phyloP scores from a whole-genome alignment of 2,797 vertebrate species.

The Chlorospingus flavigularis region DNA sequence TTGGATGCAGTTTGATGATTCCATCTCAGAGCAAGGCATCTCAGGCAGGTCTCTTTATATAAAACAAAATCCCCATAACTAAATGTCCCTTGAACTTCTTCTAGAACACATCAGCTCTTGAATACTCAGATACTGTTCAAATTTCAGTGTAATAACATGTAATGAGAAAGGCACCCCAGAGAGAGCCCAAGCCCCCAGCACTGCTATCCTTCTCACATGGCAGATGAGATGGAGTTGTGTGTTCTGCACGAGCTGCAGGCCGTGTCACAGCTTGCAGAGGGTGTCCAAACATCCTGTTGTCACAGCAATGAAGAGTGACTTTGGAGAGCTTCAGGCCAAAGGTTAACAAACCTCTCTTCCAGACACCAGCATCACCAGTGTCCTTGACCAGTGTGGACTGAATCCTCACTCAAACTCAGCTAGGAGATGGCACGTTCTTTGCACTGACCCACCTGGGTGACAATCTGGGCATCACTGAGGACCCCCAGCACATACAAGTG shows the following conservation, averaged over 20 bases:
- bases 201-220: background rate
- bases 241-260: background rate
- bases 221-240: background rate
- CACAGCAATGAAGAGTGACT: background rate
- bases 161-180: background rate
- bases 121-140: background rate
- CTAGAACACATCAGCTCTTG: background rate
- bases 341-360: background rate
- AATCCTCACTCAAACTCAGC: background rate
- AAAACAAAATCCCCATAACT: background rate
- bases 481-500: background rate
- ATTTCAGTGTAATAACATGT: accelerated
- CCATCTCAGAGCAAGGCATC: background rate
- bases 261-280: accelerated
- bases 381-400: background rate
- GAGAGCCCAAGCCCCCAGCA: background rate
- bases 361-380: background rate
- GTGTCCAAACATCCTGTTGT: background rate
- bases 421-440: background rate
- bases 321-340: background rate
- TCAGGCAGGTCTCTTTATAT: background rate
- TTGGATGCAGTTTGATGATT: background rate
- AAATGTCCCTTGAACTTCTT: background rate
- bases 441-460: background rate
- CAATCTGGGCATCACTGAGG: background rate